These are phyloP conservation scores for Crotalus horridus DNA, from an alignment of 2,113 vertebrate species.

Conservation along the genomic window DNA sequence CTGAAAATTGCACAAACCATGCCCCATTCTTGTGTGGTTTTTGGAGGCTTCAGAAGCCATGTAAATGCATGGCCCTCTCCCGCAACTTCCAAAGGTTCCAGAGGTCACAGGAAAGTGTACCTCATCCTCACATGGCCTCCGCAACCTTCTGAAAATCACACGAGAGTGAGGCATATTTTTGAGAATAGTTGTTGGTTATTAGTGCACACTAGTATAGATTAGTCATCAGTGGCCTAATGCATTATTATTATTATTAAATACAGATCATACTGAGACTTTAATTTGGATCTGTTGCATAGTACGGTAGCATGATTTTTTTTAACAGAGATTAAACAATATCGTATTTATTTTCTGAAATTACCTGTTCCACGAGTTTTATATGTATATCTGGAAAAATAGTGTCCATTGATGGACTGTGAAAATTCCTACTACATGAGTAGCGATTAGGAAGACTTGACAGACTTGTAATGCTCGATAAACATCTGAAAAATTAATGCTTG, in stretches of 20 bases:
- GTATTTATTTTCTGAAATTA: neutral
- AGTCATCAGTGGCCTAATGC: neutral
- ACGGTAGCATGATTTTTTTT: neutral
- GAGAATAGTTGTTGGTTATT: neutral
- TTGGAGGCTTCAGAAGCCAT: neutral
- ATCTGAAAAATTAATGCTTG: neutral
- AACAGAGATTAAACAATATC: neutral
- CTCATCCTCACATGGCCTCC: neutral
- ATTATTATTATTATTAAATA: neutral
- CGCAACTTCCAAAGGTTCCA: neutral
- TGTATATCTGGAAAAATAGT: neutral
- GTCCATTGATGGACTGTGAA: neutral
- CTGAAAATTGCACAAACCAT: neutral
- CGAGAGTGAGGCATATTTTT: neutral
- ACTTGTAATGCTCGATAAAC: neutral
- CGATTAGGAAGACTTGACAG: neutral
- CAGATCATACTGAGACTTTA: neutral
- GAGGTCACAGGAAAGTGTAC: neutral
- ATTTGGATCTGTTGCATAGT: neutral
- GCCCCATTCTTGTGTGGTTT: neutral
- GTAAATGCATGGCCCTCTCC: neutral
- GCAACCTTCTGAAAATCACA: neutral
- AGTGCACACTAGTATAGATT: neutral
- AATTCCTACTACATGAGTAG: too few relatives aligned
- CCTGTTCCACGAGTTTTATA: neutral